Evolutionary conservation across 2,797 vertebrate genomes (phyloP), one percentile per base, ranked within the genome.

Genomic region (Danio aesculapii): DNA sequence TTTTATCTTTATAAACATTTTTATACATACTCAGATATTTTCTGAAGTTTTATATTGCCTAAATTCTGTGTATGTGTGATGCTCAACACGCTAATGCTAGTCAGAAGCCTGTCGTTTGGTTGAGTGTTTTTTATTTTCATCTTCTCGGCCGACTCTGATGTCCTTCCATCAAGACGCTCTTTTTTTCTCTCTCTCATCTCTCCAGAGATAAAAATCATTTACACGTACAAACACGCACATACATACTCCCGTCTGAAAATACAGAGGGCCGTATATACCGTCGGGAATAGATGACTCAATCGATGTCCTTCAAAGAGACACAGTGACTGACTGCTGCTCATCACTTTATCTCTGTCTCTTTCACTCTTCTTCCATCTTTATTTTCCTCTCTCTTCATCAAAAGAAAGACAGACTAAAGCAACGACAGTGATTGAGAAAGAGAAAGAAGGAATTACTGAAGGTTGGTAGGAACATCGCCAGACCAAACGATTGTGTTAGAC

Each of bases 271-370:
- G 21, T 68, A 50, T 64, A 59, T 63, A 75, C 81, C 72, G 7
- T 59, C 16, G 52, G 72, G 75, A 82, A 64, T 43, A 81, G 76
- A 78, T 77, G 83, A 81, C 75, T 81, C 83, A 81, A 75, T 77
- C 81, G 64, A 81, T 84, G 79, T 83, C 75, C 75, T 83, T 78
- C 81, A 83, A 57, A 82, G 71, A 66, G 81, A 83, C 43, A 53
- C 50, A 57, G 57, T 79, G 71, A 78, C 71, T 78, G 75, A 76
- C 68, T 82, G 61, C 76, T 70, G 84, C 57, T 83, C 67, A 83
- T 79, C 76, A 82, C 68, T 69, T 66, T 74, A 82, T 81, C 73
- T 79, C 64, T 74, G 62, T 57, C 77, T 62, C n/a, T 69, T 68
- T 75, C 57, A 72, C 77, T 79, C 49, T 71, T 71, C 74, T 55